Evolutionary conservation across 2,113 vertebrate genomes (phyloP), one percentile per base, ranked within the genome.

Genomic region (Sterrhoptilus dennistouni): DNA sequence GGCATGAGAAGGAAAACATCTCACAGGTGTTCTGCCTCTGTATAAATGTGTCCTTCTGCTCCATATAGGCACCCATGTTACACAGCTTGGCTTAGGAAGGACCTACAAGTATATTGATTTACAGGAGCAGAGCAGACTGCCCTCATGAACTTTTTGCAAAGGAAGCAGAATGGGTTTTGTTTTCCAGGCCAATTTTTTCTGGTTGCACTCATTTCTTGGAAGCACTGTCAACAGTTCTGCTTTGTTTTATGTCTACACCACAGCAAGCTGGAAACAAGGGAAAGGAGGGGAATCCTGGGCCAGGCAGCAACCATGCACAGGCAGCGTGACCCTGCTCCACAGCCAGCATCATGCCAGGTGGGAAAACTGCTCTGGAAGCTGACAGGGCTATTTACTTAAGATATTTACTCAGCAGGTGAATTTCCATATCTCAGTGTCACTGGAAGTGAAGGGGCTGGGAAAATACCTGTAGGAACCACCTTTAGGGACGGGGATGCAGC

Each of bases 21-120:
- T 71, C 21, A 3, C 0, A 2, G 31, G 10, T 31, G 47, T 57
- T 64, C 38, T 81, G 60, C 42, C 40, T 40, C 40, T 36, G 3
- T 25, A 4, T 23, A 57, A 45, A 20, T 1, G 2, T 44, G 27
- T 50, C 27, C 31, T 52, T 80, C 33, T 45, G 45, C 53, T 83
- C 54, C 5, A 0, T 2, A 2, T 0, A 9, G 23, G n/a, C 36
- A 40, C 27, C 8, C 3, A 0, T 0, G 0, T 45, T 9, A 23
- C 24, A 16, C 17, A 64, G 40, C 50, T 4, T 35, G 76, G 54
- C 75, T 80, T 9, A 5, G 63, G 36, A 47, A 47, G 19, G 18
- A n/a, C 27, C 27, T 49, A 4, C 35, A 14, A 19, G 20, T 8
- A 3, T 1, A 15, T 9, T 0, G 0, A n/a, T 49, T n/a, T 42